These are phyloP conservation scores for Pleuronectes platessa DNA, from an alignment of 2,113 vertebrate genomes.

Conservation along the genomic window DNA sequence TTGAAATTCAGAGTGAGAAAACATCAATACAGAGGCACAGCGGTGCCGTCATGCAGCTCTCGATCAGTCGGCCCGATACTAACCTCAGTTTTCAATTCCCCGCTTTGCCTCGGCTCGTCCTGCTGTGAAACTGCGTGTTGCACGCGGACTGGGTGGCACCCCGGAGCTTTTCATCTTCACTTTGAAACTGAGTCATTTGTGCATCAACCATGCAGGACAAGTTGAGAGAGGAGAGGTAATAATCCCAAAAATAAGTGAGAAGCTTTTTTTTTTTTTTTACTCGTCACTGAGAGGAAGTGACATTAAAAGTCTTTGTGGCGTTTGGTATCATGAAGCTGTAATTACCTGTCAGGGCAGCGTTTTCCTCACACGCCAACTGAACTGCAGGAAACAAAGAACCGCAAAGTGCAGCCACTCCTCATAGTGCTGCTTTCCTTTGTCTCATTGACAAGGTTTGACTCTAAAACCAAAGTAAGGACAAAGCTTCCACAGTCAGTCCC, in stretches of 20 bases:
- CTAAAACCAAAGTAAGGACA: background rate
- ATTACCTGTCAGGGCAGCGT: slow-evolving; percentile 39
- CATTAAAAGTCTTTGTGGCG: background rate
- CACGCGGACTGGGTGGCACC: slow-evolving; percentile 37
- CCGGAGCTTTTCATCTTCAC: slow-evolving; percentile 71
- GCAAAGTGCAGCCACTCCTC: slow-evolving; percentile 2
- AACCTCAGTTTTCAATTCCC: slow-evolving; percentile 3
- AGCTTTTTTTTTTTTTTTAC: slow-evolving; percentile 40
- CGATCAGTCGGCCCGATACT: slow-evolving; percentile 5
- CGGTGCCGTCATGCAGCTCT: background rate
- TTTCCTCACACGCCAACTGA: slow-evolving; percentile 12
- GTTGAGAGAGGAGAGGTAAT: background rate
- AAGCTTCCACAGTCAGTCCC: slow-evolving; percentile 12
- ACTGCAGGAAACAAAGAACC: background rate
- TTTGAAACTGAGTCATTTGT: slow-evolving; percentile 50
- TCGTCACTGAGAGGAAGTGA: slow-evolving; percentile 12
- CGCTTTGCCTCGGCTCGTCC: slow-evolving; percentile 24
- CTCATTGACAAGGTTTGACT: slow-evolving; percentile 1
- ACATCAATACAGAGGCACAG: background rate
- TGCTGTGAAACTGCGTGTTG: slow-evolving; percentile 51
- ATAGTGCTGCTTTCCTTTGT: slow-evolving; percentile 21
- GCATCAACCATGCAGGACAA: slow-evolving; percentile 13
- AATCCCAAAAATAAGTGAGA: background rate
- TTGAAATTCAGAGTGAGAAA: slow-evolving; percentile 25
- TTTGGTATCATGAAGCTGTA: slow-evolving; percentile 32